phyloP scores from a whole-genome alignment of 1,140 invertebrate genomes.

The Drosophila micromelanica region DNA sequence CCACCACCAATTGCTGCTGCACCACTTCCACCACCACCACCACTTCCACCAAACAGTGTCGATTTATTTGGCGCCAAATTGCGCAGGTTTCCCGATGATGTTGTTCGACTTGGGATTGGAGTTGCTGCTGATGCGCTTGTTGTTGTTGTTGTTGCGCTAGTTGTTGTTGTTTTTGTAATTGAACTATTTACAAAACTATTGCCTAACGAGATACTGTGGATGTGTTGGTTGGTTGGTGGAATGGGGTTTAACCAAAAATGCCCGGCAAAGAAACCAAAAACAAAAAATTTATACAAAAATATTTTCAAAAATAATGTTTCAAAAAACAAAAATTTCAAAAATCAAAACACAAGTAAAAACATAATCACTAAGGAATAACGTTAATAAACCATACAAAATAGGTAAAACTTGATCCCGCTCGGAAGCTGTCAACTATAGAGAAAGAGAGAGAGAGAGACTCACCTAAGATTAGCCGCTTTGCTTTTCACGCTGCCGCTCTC shows the following conservation, averaged over 20 bases:
- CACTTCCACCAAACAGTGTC: conserved; percentile 68
- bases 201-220: conserved; percentile 81
- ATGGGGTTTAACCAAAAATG: conserved; percentile 51
- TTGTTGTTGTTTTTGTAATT: conserved; percentile 62
- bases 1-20: conserved; percentile 39
- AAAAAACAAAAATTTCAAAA: conserved; percentile 45
- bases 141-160: conserved; percentile 51
- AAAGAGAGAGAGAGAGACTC: conserved; percentile 52
- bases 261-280: conserved; percentile 73
- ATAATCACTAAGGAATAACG: conserved; percentile 7
- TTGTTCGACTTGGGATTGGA: conserved; percentile 44
- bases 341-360: conserved; percentile 25
- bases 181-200: conserved; percentile 84
- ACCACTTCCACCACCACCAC: conserved; percentile 18
- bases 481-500: conserved; percentile 77
- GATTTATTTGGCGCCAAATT: conserved; percentile 79
- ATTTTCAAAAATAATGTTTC: conserved; percentile 28
- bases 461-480: conserved; percentile 83
- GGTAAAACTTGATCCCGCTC: neutral
- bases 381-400: neutral
- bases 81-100: conserved; percentile 57
- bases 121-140: conserved; percentile 48
- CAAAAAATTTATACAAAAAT: conserved; percentile 50
- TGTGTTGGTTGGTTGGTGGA: conserved; percentile 20
- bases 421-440: too few species aligned